A percentile compares a stretch with the other conserved stretches of the same genome.
These are phyloP conservation scores for Enteromius trimaculatus DNA, from an alignment of 2,797 vertebrate species.

Conservation along the genomic window DNA sequence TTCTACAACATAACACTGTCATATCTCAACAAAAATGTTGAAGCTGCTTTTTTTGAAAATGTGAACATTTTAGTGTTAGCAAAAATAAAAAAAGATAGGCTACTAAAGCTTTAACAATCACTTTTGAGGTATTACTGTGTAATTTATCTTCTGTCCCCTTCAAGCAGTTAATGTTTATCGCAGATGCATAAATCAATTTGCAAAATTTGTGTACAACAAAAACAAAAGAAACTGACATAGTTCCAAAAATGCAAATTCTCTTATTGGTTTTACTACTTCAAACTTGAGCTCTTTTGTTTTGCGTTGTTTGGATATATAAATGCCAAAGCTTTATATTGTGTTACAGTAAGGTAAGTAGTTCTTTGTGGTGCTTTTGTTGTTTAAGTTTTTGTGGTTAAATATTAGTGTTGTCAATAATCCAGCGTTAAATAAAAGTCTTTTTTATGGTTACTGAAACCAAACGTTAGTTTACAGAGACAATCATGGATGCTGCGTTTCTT, in stretches of 20 bases:
- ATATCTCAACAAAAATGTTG: background rate
- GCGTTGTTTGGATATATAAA: background rate
- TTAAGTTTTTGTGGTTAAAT: background rate
- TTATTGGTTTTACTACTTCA: background rate
- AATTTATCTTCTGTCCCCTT: background rate
- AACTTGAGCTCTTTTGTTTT: background rate
- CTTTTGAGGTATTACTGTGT: background rate
- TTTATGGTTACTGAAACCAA: background rate
- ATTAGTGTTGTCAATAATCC: background rate
- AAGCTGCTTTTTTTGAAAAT: background rate
- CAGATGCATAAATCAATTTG: background rate
- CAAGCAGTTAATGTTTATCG: background rate
- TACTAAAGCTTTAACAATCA: background rate
- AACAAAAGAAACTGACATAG: too few relatives aligned
- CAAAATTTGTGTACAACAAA: background rate
- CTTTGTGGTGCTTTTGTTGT: too few relatives aligned
- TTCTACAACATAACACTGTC: background rate
- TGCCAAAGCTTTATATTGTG: background rate
- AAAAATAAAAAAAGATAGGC: background rate
- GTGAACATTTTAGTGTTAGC: background rate
- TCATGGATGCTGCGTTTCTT: slow-evolving; percentile 54
- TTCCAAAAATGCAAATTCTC: background rate
- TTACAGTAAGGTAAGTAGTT: background rate
- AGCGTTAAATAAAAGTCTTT: background rate
- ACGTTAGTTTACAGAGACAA: background rate